Percentiles rank a stretch among this genome's conserved stretches.
Evolutionary conservation across 2,797 vertebrate genomes (phyloP).

Genomic region (Fundulus diaphanus): DNA sequence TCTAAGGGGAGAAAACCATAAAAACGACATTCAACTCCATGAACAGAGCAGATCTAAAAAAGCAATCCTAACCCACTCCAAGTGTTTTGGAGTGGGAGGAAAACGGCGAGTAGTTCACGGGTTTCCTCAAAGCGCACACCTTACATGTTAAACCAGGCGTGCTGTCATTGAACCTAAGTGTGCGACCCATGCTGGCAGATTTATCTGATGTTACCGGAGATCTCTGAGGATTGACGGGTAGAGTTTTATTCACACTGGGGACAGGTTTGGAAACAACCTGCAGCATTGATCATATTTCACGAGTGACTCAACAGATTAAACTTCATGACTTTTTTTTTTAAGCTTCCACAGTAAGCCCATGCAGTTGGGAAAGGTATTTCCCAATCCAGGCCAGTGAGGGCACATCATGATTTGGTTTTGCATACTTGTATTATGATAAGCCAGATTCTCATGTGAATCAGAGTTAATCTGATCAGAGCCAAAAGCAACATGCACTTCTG

Average conservation of each 20-base stretch:
- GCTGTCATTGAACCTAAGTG: neutral
- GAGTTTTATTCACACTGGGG: neutral
- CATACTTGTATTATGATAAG: neutral
- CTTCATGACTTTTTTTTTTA: neutral
- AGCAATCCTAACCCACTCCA: too few relatives aligned
- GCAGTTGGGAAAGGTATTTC: neutral
- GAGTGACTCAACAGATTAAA: neutral
- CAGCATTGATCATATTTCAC: neutral
- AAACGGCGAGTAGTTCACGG: neutral
- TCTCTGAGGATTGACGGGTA: rapidly evolving
- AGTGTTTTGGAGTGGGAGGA: neutral
- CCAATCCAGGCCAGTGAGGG: neutral
- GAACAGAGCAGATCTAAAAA: neutral
- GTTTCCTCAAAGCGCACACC: neutral
- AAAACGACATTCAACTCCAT: neutral
- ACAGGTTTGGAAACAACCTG: neutral
- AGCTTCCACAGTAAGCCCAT: neutral
- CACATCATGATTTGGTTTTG: neutral
- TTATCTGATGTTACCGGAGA: neutral
- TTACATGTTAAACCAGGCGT: neutral
- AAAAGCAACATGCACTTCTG: neutral
- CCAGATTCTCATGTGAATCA: neutral
- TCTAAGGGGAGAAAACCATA: constrained; percentile 43
- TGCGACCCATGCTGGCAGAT: neutral
- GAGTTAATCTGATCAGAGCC: neutral